These are phyloP conservation scores for Caerostris darwini DNA, from an alignment of 1,140 invertebrate species.

Conservation along the genomic window DNA sequence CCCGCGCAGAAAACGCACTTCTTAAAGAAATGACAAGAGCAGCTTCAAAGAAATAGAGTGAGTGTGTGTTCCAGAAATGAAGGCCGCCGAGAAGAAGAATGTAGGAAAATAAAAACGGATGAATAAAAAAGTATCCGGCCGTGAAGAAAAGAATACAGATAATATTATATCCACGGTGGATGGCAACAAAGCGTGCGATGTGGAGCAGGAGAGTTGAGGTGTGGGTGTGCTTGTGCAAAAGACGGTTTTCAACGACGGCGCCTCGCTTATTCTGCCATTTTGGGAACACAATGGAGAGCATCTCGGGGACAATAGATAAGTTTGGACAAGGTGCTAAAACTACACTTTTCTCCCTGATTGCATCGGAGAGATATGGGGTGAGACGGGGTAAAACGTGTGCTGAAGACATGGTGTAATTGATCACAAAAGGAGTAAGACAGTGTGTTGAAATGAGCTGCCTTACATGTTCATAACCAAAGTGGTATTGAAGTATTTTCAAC, in stretches of 20 bases:
- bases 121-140: slow-evolving; percentile 37
- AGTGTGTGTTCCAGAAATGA: slow-evolving; percentile 12
- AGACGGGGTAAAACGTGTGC: not conserved
- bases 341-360: slow-evolving; percentile 62
- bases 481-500: not conserved
- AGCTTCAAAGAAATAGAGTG: slow-evolving; percentile 24
- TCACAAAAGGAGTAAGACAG: not conserved
- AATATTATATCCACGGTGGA: slow-evolving; percentile 61
- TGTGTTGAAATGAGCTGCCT: not conserved
- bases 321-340: slow-evolving; percentile 69
- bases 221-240: slow-evolving; percentile 27
- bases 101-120: not conserved
- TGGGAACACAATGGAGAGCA: not conserved
- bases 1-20: not conserved
- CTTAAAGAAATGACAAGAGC: slow-evolving; percentile 15
- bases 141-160: slow-evolving; percentile 59
- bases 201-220: not conserved
- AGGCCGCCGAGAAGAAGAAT: not conserved
- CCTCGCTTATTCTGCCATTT: slow-evolving; percentile 46
- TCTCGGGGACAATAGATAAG: slow-evolving; percentile 51
- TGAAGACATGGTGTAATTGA: slow-evolving; percentile 44
- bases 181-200: slow-evolving; percentile 39
- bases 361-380: not conserved
- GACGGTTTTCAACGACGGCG: not conserved
- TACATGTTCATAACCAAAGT: not conserved